Conservation (phyloP, 37 sponge, comb jelly and placozoan species). For the Theonella swinhoei region DNA sequence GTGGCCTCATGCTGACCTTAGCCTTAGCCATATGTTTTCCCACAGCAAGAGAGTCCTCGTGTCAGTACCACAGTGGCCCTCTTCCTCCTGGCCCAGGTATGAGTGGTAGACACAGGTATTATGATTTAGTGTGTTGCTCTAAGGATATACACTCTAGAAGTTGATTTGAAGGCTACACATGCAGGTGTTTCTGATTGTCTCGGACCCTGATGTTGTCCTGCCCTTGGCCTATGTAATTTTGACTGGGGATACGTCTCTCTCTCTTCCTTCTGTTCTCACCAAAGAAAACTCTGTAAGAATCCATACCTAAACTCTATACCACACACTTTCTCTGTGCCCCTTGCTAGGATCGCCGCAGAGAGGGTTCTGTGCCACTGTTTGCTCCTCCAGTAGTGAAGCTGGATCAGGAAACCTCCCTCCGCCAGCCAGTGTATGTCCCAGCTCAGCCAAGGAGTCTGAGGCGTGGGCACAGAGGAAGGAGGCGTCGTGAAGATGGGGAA, state of each 20-base stretch:
- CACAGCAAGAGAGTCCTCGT: constrained; percentile 61
- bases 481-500: not conserved
- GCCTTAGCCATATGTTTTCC: not conserved
- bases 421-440: not conserved
- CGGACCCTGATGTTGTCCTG: constrained; percentile 49
- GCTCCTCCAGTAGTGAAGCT: not conserved
- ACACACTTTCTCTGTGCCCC: too few species aligned
- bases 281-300: not conserved
- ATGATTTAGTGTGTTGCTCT: not conserved
- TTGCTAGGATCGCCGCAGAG: not conserved
- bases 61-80: constrained; percentile 78
- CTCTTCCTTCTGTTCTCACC: constrained; percentile 39
- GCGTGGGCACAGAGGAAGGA: not conserved
- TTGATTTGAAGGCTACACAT: not conserved
- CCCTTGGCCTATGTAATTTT: constrained; percentile 59
- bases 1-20: not conserved
- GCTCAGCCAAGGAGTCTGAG: not conserved
- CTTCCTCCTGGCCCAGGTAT: constrained; percentile 92
- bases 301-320: not conserved
- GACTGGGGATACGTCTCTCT: constrained; percentile 56
- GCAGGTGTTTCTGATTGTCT: constrained; percentile 74
- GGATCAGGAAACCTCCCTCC: not conserved
- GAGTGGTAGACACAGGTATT: not conserved
- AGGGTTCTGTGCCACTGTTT: not conserved
- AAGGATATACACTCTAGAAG: not conserved